Base-by-base conservation (phyloP, 2,113 vertebrate species). In the Archocentrus centrarchus region DNA sequence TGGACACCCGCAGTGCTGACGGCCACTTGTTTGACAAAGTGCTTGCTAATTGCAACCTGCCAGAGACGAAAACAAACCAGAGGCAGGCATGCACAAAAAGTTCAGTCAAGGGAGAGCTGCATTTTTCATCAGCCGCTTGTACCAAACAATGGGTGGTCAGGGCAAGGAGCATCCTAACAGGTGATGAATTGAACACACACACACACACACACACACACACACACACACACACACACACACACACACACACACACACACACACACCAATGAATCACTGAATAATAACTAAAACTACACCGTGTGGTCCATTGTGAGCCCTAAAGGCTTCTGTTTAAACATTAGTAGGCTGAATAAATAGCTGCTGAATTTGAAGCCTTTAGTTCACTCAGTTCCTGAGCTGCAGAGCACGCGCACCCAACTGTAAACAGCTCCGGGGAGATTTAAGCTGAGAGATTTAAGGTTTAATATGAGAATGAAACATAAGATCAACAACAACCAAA, bases 41-140 rank as follows among this genome's bases (percentile, higher is more conserved):
- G 27, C 66, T 73, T 11, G 2, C 86, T 90, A 89, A 92, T 91
- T 89, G 77, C 62, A 81, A 81, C 70, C 85, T 59, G 41, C 63
- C 85, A 80, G 70, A 82, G 2, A 55, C 82, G 22, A 84, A 84
- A 80, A 78, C 63, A 90, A 89, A 79, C 87, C 41, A 14, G 62
- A 59, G 70, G 44, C 62, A 44, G 53, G 60, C 63, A 18, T 15
- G 64, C 27, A 78, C 6, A 53, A 30, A 50, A 81, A 61, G 59
- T 84, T 91, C 44, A 83, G 6, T 20, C 11, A 6, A 70, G 27
- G 44, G 24, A 70, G 66, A 70, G 47, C 27, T 3, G 1, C 50
- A 61, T 75, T 32, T 83, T 75, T 88, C 77, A 85, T 83, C 82
- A 24, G 76, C 62, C 15, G 39, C 70, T 57, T 2, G 55, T 60